A percentile compares a stretch with the other conserved stretches of the same genome.
These are phyloP conservation scores for Cynocephalus volans DNA, from an alignment of 2,113 vertebrate species.

Conservation along the genomic window DNA sequence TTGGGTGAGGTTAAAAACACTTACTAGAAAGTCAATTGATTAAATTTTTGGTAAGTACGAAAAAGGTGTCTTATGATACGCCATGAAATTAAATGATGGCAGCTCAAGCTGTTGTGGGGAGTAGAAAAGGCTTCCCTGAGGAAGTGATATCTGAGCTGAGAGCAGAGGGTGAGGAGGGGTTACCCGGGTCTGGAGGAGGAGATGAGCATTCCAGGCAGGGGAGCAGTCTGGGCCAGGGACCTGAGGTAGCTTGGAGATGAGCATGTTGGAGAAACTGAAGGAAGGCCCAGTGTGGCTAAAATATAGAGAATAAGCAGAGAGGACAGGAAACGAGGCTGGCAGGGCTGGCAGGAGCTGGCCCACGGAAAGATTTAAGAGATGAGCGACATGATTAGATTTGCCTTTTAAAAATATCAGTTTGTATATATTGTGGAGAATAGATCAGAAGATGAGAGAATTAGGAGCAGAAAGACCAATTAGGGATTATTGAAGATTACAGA, in stretches of 20 bases:
- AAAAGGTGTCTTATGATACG: not conserved
- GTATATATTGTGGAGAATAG: not conserved
- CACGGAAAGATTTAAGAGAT: not conserved
- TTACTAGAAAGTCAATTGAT: not conserved
- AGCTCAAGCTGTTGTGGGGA: not conserved
- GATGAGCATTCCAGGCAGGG: not conserved
- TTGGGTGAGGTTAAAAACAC: not conserved
- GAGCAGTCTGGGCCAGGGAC: not conserved
- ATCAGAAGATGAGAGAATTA: not conserved
- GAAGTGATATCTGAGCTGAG: not conserved
- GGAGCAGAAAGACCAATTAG: not conserved
- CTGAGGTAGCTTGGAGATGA: not conserved
- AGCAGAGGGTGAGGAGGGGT: not conserved
- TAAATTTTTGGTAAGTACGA: not conserved
- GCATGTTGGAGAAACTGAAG: not conserved
- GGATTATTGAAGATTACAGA: not conserved
- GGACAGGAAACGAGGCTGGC: not conserved
- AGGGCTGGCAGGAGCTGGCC: not conserved
- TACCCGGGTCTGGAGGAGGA: not conserved
- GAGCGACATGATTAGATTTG: not conserved
- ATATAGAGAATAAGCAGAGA: not conserved
- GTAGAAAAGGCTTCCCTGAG: not conserved
- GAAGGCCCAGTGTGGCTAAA: not conserved
- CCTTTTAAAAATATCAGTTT: constrained; percentile 8
- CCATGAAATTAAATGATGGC: not conserved